Conservation (phyloP, 2,888 invertebrate genomes). For the Dryadula phaetusa region DNA sequence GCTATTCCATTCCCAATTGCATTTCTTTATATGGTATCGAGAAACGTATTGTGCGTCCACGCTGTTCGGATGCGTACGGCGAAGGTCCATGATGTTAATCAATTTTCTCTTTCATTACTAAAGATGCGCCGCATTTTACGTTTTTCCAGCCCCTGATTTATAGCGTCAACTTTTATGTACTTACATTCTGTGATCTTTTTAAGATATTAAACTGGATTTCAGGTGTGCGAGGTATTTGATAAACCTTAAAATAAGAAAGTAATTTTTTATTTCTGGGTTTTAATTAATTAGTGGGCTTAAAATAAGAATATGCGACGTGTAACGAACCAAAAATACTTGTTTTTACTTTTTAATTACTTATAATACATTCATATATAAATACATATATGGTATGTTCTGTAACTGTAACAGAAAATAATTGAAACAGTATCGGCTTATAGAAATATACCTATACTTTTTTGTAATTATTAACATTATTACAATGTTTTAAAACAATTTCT, state of each 20-base stretch:
- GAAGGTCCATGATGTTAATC: conserved; percentile 19
- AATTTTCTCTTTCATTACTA: conserved; percentile 19
- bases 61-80: conserved; percentile 12
- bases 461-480: no score
- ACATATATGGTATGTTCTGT: neutral
- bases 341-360: neutral
- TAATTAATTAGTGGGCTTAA: conserved; percentile 9
- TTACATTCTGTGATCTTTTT: neutral
- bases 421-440: neutral
- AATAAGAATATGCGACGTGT: neutral
- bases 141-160: conserved; percentile 15
- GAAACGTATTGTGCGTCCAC: conserved; percentile 51
- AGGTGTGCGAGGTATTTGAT: conserved; percentile 9
- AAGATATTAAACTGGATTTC: conserved; percentile 18
- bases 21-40: conserved; percentile 59
- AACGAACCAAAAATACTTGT: neutral
- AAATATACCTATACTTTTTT: no score
- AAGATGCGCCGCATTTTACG: conserved; percentile 9
- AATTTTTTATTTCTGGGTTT: conserved; percentile 8
- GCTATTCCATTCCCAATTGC: conserved; percentile 55
- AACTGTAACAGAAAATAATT: neutral
- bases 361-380: neutral
- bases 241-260: conserved; percentile 16
- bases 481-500: no score
- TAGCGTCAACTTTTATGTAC: neutral